Evolutionary conservation across 1,140 invertebrate genomes (phyloP), one percentile per base, ranked within the genome.

Genomic region (Plectrocnemia conspersa): DNA sequence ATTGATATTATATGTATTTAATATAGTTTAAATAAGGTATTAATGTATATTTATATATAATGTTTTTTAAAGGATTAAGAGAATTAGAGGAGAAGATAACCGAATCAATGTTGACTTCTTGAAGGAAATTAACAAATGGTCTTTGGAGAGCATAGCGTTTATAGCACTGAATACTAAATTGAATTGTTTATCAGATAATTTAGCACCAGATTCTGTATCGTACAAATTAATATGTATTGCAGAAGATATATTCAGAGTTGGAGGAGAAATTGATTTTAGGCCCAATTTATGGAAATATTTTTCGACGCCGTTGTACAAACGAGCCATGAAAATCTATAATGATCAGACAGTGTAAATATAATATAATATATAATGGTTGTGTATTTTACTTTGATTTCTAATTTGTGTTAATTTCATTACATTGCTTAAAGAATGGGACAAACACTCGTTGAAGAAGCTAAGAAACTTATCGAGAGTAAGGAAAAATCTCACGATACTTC

Each of bases 81-180:
- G 66, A 29, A 68, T 79, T 13, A 68, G 77, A 16, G 68, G 79
- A 61, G 58, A 73, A 16, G 65, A 76, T 27, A 71, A 72, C 65
- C 70, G 79, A 70, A 70, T 84, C 23, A 76, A 78, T 0, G 65
- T 63, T 0, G 69, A 77, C 52, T 83, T 85, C 60, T 71, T 78
- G 25, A 75, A 78, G 44, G 80, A 85, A 62, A 70, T 86, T 48
- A 82, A 80, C 63, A 78, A 82, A 63, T 83, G 83, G 79, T 72
- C 82, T 1, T 63, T 88, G 13, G 86, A 89, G 64, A 83, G 82
- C 0, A 82, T 88, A 3, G 79, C 75, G 0, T 66, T 79, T 3
- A 77, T 90, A 1, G 83, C 84, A 1, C 68, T 89, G 29, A 83
- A 88, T 25, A 75, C 74, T 11, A 72, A 83, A 10, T 66, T 89